A percentile compares a stretch with the other conserved stretches of the same genome.
phyloP scores from a whole-genome alignment of 2,888 invertebrate species.

The Megamerina dolium region DNA sequence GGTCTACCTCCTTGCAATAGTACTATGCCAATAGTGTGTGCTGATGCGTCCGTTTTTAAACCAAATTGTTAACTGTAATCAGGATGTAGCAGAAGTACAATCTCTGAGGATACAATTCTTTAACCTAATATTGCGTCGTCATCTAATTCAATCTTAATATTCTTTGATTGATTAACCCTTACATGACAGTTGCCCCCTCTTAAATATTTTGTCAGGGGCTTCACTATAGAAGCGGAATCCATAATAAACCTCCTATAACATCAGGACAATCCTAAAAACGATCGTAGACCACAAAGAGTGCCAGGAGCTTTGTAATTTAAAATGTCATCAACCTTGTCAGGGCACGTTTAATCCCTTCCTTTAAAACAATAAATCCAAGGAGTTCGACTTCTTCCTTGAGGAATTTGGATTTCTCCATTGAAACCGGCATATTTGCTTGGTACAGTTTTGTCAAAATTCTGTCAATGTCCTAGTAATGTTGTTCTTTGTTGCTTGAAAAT shows the following conservation, averaged over 20 bases:
- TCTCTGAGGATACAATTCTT: conserved; percentile 2
- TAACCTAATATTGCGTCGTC: neutral
- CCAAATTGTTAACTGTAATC: neutral
- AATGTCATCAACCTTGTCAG: conserved; percentile 7
- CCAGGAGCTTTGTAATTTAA: conserved; percentile 9
- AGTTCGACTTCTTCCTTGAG: conserved; percentile 7
- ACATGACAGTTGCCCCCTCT: conserved; percentile 14
- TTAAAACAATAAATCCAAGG: conserved; percentile 1
- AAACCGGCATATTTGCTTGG: conserved; percentile 7
- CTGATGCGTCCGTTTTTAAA: conserved; percentile 6
- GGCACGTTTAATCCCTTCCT: neutral
- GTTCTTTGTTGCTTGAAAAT: conserved; percentile 1
- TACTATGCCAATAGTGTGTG: neutral
- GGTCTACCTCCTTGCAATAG: too few relatives aligned
- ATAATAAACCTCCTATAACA: conserved; percentile 13
- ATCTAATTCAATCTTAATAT: conserved; percentile 9
- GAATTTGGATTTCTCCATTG: conserved; percentile 5
- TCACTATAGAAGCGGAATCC: conserved; percentile 12
- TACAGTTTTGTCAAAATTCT: neutral
- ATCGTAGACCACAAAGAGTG: conserved; percentile 8
- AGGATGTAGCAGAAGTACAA: neutral
- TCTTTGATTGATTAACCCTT: conserved; percentile 12
- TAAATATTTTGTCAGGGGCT: conserved; percentile 12
- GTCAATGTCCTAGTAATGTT: conserved; percentile 6
- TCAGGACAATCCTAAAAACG: conserved; percentile 12